A percentile compares a stretch with the other conserved stretches of the same genome.
These are phyloP conservation scores for Microctenopoma stevenorrisi DNA, from an alignment of 2,797 vertebrate genomes.

Conservation along the genomic window DNA sequence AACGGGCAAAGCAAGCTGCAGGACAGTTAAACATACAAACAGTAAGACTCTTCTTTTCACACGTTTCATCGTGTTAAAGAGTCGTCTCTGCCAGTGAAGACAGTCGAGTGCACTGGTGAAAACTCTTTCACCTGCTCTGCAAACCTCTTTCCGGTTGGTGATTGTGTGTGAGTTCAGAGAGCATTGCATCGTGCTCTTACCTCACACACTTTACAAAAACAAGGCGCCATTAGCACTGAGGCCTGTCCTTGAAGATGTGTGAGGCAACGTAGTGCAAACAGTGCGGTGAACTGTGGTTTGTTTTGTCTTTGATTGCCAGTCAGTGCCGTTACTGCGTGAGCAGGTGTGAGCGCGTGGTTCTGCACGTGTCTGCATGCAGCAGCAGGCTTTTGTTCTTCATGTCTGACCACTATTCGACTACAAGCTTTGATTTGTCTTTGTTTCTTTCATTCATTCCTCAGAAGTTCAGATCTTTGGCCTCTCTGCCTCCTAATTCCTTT, in stretches of 20 bases:
- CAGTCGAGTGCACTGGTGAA: constrained; percentile 38
- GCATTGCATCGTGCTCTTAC: constrained; percentile 41
- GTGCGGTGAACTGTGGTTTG: constrained; percentile 28
- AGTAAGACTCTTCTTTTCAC: too few species aligned
- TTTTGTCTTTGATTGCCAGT: constrained; percentile 16
- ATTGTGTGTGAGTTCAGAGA: not conserved
- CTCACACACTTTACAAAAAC: constrained; percentile 43
- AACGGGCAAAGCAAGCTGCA: not conserved
- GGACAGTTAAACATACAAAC: not conserved
- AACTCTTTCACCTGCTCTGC: constrained; percentile 21
- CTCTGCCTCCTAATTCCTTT: constrained; percentile 1
- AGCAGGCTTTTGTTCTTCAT: not conserved
- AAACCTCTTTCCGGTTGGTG: not conserved
- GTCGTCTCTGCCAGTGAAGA: not conserved
- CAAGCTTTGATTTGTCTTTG: not conserved
- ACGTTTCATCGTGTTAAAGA: too few species aligned
- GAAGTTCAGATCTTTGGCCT: not conserved
- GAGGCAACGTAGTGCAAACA: constrained; percentile 42
- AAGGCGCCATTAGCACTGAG: constrained; percentile 28
- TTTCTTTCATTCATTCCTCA: too few species aligned
- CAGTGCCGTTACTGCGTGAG: constrained; percentile 9
- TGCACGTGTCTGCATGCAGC: too few species aligned
- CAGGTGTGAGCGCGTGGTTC: constrained; percentile 18
- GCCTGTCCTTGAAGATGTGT: constrained; percentile 45
- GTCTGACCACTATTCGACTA: not conserved